Evolutionary conservation across 1,140 invertebrate species (phyloP).

Genomic region (Hesperophylax magnus): DNA sequence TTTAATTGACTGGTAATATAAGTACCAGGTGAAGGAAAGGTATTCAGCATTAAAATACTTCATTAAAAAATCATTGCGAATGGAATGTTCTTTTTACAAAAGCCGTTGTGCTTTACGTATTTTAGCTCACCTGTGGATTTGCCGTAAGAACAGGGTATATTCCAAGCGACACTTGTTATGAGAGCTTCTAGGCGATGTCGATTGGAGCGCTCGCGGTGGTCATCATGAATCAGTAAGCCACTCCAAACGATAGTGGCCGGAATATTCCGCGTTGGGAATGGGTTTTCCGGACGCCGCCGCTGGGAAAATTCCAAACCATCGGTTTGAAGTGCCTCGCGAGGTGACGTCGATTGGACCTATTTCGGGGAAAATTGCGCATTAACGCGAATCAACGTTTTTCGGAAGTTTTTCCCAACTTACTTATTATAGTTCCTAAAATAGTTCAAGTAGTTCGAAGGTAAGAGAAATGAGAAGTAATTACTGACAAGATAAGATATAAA

Average conservation of each 20-base stretch:
- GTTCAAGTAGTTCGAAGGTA: too few relatives aligned
- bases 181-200: neutral
- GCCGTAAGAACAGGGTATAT: constrained; percentile 10
- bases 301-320: constrained; percentile 10
- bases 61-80: too few relatives aligned
- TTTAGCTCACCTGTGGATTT: constrained; percentile 22
- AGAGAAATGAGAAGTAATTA: too few relatives aligned
- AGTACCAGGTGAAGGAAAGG: too few relatives aligned
- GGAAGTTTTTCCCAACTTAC: too few relatives aligned
- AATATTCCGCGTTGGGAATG: neutral
- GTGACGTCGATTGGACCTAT: constrained; percentile 10
- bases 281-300: neutral
- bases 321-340: constrained; percentile 12
- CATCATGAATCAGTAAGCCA: neutral
- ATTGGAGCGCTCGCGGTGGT: neutral
- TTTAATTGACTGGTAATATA: too few relatives aligned
- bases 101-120: neutral
- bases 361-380: constrained; percentile 4
- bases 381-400: neutral
- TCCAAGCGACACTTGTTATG: neutral
- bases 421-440: too few relatives aligned
- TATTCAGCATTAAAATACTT: too few relatives aligned
- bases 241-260: neutral
- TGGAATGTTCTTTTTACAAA: neutral
- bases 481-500: too few relatives aligned